These are phyloP conservation scores for Drosophila busckii DNA, from an alignment of 1,140 invertebrate genomes.

Conservation along the genomic window DNA sequence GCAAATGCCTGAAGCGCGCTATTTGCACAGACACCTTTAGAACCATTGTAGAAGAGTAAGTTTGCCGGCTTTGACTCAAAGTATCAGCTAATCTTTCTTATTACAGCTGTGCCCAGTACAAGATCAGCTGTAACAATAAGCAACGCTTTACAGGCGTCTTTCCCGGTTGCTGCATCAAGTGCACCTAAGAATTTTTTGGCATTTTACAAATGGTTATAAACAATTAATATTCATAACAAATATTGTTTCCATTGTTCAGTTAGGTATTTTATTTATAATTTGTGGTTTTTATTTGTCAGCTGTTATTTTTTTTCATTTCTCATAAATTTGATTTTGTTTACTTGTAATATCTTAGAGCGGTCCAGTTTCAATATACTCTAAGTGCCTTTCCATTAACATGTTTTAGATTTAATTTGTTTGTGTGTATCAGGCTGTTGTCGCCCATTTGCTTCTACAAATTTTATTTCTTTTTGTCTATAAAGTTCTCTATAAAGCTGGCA, in stretches of 20 bases:
- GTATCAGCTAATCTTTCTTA: neutral
- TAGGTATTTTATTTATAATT: conserved; percentile 12
- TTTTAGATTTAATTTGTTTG: too few species aligned
- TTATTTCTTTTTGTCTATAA: neutral
- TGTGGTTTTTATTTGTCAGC: too few species aligned
- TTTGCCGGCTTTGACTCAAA: neutral
- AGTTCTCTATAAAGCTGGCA: neutral
- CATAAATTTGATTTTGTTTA: too few species aligned
- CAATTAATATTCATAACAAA: neutral
- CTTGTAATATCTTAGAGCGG: too few species aligned
- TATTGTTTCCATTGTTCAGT: conserved; percentile 4
- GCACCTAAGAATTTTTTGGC: conserved; percentile 13
- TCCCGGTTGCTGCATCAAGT: conserved; percentile 70
- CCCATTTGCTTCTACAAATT: too few species aligned
- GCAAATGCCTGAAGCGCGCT: conserved; percentile 64
- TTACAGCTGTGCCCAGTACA: conserved; percentile 52
- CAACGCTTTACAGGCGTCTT: conserved; percentile 65
- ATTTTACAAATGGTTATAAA: neutral
- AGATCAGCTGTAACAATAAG: conserved; percentile 61
- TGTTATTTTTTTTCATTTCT: too few species aligned
- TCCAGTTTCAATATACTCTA: too few species aligned
- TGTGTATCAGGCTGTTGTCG: too few species aligned
- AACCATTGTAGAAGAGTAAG: conserved; percentile 67
- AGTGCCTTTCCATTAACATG: too few species aligned
- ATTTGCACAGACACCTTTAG: conserved; percentile 65